These are phyloP conservation scores for Pammene aurita DNA, from an alignment of 2,888 invertebrate species.

Conservation along the genomic window DNA sequence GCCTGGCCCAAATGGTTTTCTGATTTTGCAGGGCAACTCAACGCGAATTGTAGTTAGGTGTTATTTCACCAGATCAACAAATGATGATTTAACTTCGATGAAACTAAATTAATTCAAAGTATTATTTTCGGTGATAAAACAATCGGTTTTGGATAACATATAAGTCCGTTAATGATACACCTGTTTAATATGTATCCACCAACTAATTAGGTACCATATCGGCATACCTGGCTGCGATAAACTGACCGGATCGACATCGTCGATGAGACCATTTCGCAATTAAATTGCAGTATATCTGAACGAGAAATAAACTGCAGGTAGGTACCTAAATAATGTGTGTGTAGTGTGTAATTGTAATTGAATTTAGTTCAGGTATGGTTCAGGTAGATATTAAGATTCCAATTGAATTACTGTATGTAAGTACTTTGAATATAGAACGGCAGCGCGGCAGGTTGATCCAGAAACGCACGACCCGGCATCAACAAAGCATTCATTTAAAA, in stretches of 20 bases:
- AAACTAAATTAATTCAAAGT: no score
- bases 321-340: no score
- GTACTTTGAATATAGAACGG: not conserved
- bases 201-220: not conserved
- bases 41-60: slow-evolving; percentile 10
- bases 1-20: slow-evolving; percentile 53
- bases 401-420: not conserved
- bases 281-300: not conserved
- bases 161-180: not conserved
- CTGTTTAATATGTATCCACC: not conserved
- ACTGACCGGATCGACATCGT: not conserved
- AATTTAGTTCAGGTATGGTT: slow-evolving; percentile 3
- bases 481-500: slow-evolving; percentile 61
- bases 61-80: not conserved
- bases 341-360: not conserved
- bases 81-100: no score
- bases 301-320: not conserved
- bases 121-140: no score
- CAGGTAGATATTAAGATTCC: not conserved
- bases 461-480: slow-evolving; percentile 42
- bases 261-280: not conserved
- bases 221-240: slow-evolving; percentile 2
- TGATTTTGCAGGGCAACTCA: slow-evolving; percentile 14
- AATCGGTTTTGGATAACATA: no score
- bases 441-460: slow-evolving; percentile 17